Evolutionary conservation across 1,140 invertebrate species (phyloP), one percentile per base, ranked within the genome.

Genomic region (Gryllus bimaculatus): DNA sequence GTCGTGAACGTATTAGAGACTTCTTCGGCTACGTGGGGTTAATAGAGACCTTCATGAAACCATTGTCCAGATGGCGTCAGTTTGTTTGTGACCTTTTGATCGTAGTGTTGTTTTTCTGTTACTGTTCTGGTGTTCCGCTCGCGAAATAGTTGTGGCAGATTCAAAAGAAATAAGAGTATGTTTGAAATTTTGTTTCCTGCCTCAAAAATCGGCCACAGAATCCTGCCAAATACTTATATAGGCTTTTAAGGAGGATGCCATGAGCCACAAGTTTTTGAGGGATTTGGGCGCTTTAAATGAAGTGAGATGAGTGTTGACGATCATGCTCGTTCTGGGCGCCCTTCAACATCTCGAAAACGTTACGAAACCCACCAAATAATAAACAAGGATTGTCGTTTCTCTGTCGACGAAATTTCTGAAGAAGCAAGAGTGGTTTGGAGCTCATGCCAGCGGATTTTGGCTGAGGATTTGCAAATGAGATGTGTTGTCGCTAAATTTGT

Each of bases 401-500:
- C 82, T 21, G 26, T 81, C 79, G 47, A 48, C 8, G 79, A 81
- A 80, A 0, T 81, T 82, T 66, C 74, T 8, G 75, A 82, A 47
- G 76, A 82, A 13, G 47, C 79, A 48, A 74, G 78, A 20, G 74
- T 81, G 10, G 78, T 54, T 73, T 79, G 18, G 21, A 73, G 48
- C 74, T 80, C 74, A 15, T 78, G 74, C 76, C 74, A 81, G 74
- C 73, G 73, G 74, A 81, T 80, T 82, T 81, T 82, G 78, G 78
- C 21, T 48, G 48, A 82, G 75, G 78, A 82, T 82, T 82, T 82
- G 78, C 79, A 47, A 12, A 79, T 82, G 82, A 80, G 49, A 47
- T 75, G 82, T 81, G 81, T 82, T 80, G 39, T 15, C 74, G 78
- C 80, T 78, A 81, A 82, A 82, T 81, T 82, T 73, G 73, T 82